Conservation (phyloP, 2,113 vertebrate species). For the Aegotheles bennettii region DNA sequence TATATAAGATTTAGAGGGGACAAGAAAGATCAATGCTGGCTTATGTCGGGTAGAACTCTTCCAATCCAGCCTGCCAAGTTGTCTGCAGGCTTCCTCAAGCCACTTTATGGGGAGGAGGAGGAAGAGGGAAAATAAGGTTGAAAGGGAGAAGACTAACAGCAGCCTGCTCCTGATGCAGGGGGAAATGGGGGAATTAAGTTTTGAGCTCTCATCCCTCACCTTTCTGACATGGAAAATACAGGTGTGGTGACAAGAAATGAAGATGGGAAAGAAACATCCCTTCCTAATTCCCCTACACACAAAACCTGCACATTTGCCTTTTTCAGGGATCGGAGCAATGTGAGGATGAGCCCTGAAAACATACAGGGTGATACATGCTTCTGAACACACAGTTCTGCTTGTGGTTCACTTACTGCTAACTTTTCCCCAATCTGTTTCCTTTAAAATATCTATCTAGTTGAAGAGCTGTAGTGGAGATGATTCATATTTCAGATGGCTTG, state of each 20-base stretch:
- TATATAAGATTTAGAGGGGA: background rate
- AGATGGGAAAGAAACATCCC: background rate
- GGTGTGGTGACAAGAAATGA: background rate
- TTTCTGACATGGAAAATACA: background rate
- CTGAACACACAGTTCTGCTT: background rate
- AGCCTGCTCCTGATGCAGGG: background rate
- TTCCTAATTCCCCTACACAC: background rate
- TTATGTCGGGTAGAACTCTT: background rate
- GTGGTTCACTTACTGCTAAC: background rate
- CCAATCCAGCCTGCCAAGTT: background rate
- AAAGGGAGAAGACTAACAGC: background rate
- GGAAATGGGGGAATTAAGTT: background rate
- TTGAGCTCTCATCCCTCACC: background rate
- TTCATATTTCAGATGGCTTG: slow-evolving; percentile 8
- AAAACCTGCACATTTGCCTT: rapidly evolving
- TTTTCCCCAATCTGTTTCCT: background rate
- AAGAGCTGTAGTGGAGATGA: slow-evolving; percentile 16
- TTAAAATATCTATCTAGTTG: background rate
- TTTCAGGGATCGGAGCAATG: background rate
- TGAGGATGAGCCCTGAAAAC: background rate
- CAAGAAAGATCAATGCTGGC: background rate
- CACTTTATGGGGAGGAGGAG: background rate
- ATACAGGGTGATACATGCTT: background rate
- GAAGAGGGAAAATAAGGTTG: background rate
- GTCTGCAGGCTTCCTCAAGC: background rate